Percentiles rank a stretch among this genome's conserved stretches.
These are phyloP conservation scores for Heliconius hermathena DNA, from an alignment of 1,140 invertebrate species.

Conservation along the genomic window DNA sequence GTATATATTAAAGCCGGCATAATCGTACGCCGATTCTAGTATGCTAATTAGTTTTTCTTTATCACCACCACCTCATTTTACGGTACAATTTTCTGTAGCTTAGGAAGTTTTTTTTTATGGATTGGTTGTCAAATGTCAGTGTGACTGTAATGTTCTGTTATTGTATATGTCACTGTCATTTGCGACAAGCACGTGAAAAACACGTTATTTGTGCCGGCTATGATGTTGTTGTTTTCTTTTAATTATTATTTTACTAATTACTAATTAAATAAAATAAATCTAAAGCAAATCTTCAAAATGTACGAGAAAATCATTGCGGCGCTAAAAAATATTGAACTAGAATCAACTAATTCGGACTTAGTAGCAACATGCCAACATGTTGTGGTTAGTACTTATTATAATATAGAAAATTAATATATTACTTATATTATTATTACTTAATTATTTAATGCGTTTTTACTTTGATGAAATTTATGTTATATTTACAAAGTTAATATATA, in stretches of 20 bases:
- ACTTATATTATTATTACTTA: background rate
- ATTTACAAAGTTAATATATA: background rate
- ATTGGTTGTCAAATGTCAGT: background rate
- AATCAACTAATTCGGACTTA: slow-evolving; percentile 54
- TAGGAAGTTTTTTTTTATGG: too few species aligned
- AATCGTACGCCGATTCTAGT: too few species aligned
- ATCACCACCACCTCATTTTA: too few species aligned
- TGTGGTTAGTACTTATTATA: slow-evolving; percentile 48
- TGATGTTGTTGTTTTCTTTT: slow-evolving; percentile 37
- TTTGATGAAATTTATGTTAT: background rate
- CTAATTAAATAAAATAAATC: slow-evolving; percentile 20
- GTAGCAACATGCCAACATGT: slow-evolving; percentile 56
- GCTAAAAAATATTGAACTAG: slow-evolving; percentile 48
- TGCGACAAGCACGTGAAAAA: slow-evolving; percentile 33
- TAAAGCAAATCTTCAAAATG: slow-evolving; percentile 40
- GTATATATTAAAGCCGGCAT: too few species aligned
- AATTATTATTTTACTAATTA: slow-evolving; percentile 29
- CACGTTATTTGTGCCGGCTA: slow-evolving; percentile 33
- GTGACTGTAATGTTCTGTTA: slow-evolving; percentile 10
- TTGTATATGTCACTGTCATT: slow-evolving; percentile 21
- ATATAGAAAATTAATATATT: slow-evolving; percentile 9
- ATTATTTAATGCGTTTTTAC: too few species aligned
- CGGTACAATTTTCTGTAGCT: too few species aligned
- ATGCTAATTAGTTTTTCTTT: too few species aligned
- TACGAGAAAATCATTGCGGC: slow-evolving; percentile 47